phyloP scores from a whole-genome alignment of 2,888 invertebrate genomes.

The Litoditis marina region DNA sequence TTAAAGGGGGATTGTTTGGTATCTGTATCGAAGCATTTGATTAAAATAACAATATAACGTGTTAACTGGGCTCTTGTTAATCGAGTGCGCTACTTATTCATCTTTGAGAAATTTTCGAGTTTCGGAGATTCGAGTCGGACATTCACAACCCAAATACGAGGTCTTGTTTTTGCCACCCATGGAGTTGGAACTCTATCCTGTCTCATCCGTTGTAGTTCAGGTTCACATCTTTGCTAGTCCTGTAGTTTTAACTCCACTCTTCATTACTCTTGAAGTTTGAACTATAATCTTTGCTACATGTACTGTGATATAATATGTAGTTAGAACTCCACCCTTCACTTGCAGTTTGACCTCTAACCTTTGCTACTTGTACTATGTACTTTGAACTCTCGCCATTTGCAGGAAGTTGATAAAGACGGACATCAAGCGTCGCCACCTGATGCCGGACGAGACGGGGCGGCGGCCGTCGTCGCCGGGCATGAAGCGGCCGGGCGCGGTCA shows the following conservation, averaged over 20 bases:
- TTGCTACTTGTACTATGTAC: background rate
- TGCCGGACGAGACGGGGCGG: conserved; percentile 20
- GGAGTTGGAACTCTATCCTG: too few species aligned
- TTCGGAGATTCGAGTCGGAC: too few species aligned
- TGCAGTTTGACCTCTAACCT: background rate
- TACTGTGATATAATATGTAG: too few species aligned
- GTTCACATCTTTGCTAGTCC: too few species aligned
- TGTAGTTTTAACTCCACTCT: background rate
- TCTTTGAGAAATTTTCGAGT: background rate
- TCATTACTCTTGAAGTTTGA: background rate
- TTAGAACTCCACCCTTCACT: background rate
- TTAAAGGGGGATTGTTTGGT: background rate
- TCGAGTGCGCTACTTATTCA: too few species aligned
- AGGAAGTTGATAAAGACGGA: conserved; percentile 48
- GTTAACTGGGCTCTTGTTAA: too few species aligned
- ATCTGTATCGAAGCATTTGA: too few species aligned
- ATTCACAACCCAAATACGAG: too few species aligned
- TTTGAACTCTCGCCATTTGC: too few species aligned
- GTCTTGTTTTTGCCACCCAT: too few species aligned
- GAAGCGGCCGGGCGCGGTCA: conserved; percentile 2
- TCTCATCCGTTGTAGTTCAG: too few species aligned
- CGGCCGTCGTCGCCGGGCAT: conserved; percentile 14
- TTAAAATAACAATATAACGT: too few species aligned
- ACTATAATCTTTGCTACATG: background rate
- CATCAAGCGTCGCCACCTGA: conserved; percentile 42